These are phyloP conservation scores for Lasioglossum albipes DNA, from an alignment of 1,140 invertebrate species.

Conservation along the genomic window DNA sequence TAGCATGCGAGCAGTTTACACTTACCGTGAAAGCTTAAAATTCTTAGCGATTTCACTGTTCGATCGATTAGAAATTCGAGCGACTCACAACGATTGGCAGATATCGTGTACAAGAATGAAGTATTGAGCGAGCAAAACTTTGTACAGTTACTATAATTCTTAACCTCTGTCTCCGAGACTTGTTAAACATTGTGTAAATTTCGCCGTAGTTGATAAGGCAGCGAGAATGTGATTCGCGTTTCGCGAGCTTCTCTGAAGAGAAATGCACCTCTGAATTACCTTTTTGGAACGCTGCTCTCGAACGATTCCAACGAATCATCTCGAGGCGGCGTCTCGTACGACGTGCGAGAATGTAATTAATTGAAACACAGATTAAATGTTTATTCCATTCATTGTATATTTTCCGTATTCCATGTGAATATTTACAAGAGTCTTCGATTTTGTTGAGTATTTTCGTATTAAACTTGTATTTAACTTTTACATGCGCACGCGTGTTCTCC, in stretches of 20 bases:
- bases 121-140: conserved; percentile 39
- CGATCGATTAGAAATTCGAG: conserved; percentile 1
- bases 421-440: conserved; percentile 1
- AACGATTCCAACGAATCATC: no score
- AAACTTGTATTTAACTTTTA: conserved; percentile 18
- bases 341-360: not conserved
- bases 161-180: conserved; percentile 54
- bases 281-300: not conserved
- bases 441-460: conserved; percentile 8
- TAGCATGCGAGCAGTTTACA: conserved; percentile 9
- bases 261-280: conserved; percentile 39
- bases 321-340: not conserved
- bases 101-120: conserved; percentile 19
- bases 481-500: not conserved
- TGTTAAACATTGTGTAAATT: conserved; percentile 40
- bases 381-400: conserved; percentile 12
- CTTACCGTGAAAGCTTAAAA: not conserved
- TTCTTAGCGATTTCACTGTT: not conserved
- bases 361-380: not conserved
- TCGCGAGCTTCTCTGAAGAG: conserved; percentile 17
- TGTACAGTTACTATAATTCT: conserved; percentile 53
- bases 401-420: conserved; percentile 16
- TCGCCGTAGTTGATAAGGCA: conserved; percentile 30
- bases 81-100: conserved; percentile 23
- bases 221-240: conserved; percentile 33